Conservation (phyloP, 2,797 vertebrate species). For the Erpetoichthys calabaricus region DNA sequence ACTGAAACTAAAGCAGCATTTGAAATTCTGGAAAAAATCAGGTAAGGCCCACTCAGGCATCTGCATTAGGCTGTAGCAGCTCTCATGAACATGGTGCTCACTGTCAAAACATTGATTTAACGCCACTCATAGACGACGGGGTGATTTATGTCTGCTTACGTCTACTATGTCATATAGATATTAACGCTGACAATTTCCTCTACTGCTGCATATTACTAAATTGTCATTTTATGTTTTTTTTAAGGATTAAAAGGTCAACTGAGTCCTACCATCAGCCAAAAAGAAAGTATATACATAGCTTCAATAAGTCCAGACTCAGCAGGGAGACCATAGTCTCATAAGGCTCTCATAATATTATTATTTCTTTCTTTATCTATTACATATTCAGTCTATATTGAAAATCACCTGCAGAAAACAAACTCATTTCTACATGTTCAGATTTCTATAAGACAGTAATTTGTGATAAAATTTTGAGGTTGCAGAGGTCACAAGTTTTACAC, state of each 20-base stretch:
- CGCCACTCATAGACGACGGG: conserved; percentile 24
- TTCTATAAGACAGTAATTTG: too few species aligned
- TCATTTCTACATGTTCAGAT: too few species aligned
- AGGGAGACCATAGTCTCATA: too few species aligned
- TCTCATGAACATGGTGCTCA: conserved; percentile 23
- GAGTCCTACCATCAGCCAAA: too few species aligned
- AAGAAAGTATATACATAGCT: too few species aligned
- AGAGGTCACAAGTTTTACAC: too few species aligned
- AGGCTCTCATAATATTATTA: too few species aligned
- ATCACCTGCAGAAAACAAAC: too few species aligned
- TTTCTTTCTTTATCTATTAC: too few species aligned
- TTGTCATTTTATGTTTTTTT: conserved; percentile 12
- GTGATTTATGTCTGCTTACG: conserved; percentile 30
- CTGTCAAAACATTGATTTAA: conserved; percentile 26
- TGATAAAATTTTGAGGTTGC: too few species aligned
- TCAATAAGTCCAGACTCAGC: background rate
- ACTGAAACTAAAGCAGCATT: conserved; percentile 1
- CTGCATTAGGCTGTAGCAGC: background rate
- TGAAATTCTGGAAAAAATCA: background rate
- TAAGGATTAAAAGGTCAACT: too few species aligned
- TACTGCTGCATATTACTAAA: conserved; percentile 13
- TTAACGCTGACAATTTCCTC: conserved; percentile 25
- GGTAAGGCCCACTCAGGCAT: background rate
- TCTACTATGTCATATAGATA: conserved; percentile 35
- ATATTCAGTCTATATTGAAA: too few species aligned